These are phyloP conservation scores for Pagetopsis macropterus DNA, from an alignment of 2,797 vertebrate genomes.

Conservation along the genomic window DNA sequence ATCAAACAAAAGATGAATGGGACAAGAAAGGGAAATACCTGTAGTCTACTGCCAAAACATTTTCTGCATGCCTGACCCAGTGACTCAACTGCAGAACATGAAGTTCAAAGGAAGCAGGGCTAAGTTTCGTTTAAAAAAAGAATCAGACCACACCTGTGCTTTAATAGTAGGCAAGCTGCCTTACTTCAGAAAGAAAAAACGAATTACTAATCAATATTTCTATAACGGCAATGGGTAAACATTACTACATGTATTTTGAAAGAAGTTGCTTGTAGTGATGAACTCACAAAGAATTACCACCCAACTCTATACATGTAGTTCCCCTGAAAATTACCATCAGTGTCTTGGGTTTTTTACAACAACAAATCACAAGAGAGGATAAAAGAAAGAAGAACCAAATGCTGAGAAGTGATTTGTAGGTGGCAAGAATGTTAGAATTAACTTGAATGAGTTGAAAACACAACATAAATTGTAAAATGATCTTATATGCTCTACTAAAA, in stretches of 20 bases:
- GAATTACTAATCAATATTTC: neutral
- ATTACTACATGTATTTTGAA: neutral
- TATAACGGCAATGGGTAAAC: neutral
- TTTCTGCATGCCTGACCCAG: neutral
- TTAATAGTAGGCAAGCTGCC: neutral
- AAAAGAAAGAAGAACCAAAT: too few relatives aligned
- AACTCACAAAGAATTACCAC: neutral
- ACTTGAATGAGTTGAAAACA: too few relatives aligned
- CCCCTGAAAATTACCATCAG: neutral
- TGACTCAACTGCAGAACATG: neutral
- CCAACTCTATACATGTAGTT: neutral
- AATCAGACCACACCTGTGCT: constrained; percentile 10
- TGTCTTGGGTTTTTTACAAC: too few relatives aligned
- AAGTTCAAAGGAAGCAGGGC: neutral
- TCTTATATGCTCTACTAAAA: too few relatives aligned
- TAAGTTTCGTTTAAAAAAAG: neutral
- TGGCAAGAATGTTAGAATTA: too few relatives aligned
- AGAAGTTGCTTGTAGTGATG: neutral
- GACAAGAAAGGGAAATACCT: neutral
- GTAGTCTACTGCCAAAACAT: neutral
- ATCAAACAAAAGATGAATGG: neutral
- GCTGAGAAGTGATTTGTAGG: too few relatives aligned
- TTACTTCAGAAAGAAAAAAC: neutral
- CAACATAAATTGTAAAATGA: too few relatives aligned
- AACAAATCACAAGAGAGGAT: too few relatives aligned